Evolutionary conservation across 2,113 vertebrate species (phyloP).

Genomic region (Diphyllodes magnificus): DNA sequence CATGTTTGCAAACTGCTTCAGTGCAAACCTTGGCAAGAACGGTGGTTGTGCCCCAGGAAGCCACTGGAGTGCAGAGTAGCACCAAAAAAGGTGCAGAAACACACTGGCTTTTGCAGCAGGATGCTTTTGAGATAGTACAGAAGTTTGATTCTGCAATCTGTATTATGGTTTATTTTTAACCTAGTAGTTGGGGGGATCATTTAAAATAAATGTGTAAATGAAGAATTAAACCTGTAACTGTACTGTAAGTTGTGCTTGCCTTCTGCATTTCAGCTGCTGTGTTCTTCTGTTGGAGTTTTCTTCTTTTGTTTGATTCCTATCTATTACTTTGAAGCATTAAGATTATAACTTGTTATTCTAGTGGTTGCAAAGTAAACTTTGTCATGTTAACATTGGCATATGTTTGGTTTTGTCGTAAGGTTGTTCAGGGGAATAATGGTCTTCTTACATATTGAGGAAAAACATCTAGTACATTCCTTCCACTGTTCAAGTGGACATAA

Average conservation of each 20-base stretch:
- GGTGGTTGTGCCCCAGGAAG: neutral
- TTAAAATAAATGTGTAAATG: neutral
- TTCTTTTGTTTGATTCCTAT: neutral
- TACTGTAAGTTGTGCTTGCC: neutral
- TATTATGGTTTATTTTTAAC: neutral
- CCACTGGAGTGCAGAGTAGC: slow-evolving; percentile 52
- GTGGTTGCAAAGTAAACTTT: neutral
- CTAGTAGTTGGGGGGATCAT: neutral
- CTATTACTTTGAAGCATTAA: neutral
- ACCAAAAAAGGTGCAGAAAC: neutral
- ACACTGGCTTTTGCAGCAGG: neutral
- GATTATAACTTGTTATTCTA: neutral
- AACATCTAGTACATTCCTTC: neutral
- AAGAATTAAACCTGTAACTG: neutral
- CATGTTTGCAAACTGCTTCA: neutral
- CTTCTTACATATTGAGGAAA: neutral
- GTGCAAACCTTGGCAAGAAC: neutral
- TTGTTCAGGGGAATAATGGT: neutral
- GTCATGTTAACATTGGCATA: neutral
- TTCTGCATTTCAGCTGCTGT: neutral
- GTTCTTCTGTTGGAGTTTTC: neutral
- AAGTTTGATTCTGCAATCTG: neutral
- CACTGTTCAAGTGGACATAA: neutral
- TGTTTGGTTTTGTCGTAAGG: neutral
- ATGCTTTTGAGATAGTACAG: neutral